These are phyloP conservation scores for Cliona cf. orientalis DNA, from an alignment of 37 sponge, comb jelly and placozoan genomes.

Conservation along the genomic window DNA sequence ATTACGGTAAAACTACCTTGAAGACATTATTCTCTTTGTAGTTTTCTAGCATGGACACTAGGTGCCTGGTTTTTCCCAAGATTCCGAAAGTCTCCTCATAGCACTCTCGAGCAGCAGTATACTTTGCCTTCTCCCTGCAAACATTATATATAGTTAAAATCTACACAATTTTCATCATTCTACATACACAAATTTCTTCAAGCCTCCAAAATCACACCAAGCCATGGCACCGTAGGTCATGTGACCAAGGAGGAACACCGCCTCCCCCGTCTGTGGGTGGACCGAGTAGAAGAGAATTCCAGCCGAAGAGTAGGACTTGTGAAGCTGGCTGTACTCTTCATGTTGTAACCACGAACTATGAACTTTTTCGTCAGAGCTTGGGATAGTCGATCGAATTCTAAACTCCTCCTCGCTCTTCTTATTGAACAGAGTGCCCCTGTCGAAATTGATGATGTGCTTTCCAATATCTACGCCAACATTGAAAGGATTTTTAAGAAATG, in stretches of 20 bases:
- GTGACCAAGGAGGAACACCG: conserved; percentile 62
- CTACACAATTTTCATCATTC: too few relatives aligned
- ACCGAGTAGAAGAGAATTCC: conserved; percentile 62
- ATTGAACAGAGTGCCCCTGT: conserved; percentile 26
- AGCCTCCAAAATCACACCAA: conserved; percentile 84
- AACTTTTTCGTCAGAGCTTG: background rate
- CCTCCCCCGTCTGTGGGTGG: conserved; percentile 60
- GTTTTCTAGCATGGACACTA: conserved; percentile 8
- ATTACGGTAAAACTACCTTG: too few relatives aligned
- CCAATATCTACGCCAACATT: background rate
- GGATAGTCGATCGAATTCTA: conserved; percentile 21
- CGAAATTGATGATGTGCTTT: conserved; percentile 25
- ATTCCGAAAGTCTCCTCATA: conserved; percentile 67
- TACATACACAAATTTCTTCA: conserved; percentile 14
- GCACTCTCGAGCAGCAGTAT: conserved; percentile 72
- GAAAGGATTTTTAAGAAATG: conserved; percentile 44
- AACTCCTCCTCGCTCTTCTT: conserved; percentile 4
- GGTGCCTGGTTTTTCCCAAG: conserved; percentile 17
- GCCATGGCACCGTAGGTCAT: conserved; percentile 43
- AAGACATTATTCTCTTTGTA: conserved; percentile 50
- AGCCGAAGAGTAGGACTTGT: conserved; percentile 49
- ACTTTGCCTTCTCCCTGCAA: conserved; percentile 43
- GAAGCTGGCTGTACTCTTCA: too few relatives aligned
- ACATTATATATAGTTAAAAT: too few relatives aligned
- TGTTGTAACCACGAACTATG: conserved; percentile 8